These are phyloP conservation scores for Cheilosia vernalis DNA, from an alignment of 2,888 invertebrate species.

Conservation along the genomic window DNA sequence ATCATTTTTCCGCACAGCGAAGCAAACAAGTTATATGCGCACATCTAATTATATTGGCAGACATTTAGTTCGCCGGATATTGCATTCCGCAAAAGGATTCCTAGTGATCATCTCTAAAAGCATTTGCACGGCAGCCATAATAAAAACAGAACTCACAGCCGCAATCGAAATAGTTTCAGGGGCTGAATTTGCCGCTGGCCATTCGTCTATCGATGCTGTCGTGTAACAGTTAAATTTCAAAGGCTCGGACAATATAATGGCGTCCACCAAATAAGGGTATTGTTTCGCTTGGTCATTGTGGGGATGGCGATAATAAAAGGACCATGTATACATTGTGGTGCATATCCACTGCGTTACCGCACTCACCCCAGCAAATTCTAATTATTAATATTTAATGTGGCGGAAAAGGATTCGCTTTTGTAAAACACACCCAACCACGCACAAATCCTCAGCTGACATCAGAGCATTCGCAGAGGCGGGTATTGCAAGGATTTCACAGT, in stretches of 20 bases:
- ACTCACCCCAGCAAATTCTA: slow-evolving; percentile 37
- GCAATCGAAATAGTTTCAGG: slow-evolving; percentile 54
- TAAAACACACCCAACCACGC: background rate
- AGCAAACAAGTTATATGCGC: slow-evolving; percentile 53
- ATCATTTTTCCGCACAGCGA: slow-evolving; percentile 42
- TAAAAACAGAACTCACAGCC: slow-evolving; percentile 38
- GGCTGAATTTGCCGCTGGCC: slow-evolving; percentile 1
- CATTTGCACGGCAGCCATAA: slow-evolving; percentile 24
- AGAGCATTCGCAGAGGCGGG: background rate
- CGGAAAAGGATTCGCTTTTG: slow-evolving; percentile 25
- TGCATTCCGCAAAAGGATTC: slow-evolving; percentile 53
- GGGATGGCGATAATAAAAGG: slow-evolving; percentile 6
- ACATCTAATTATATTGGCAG: slow-evolving; percentile 58
- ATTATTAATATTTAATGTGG: slow-evolving; percentile 62
- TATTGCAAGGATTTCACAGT: slow-evolving; percentile 31
- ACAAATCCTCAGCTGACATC: slow-evolving; percentile 25
- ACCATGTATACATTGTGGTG: background rate
- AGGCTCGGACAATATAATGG: slow-evolving; percentile 10
- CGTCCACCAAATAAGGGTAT: slow-evolving; percentile 2
- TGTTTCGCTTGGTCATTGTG: slow-evolving; percentile 23
- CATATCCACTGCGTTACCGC: background rate
- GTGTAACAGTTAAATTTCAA: slow-evolving; percentile 32
- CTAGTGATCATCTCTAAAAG: background rate
- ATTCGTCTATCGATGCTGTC: slow-evolving; percentile 6
- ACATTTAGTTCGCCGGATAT: slow-evolving; percentile 53